phyloP scores from a whole-genome alignment of 92 coral and sea anemone species.

The Palythoa grandis region DNA sequence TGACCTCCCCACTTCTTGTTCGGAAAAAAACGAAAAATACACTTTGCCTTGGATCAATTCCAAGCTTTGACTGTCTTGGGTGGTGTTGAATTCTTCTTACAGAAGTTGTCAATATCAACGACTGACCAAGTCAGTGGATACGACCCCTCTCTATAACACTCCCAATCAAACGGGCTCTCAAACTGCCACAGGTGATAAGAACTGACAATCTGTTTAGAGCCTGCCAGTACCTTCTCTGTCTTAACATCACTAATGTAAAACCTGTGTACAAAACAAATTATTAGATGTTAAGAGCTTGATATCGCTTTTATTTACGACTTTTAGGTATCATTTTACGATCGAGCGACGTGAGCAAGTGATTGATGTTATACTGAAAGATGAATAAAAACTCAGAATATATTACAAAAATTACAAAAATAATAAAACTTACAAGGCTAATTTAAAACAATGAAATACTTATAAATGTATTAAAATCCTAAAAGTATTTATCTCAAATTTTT shows the following conservation, averaged over 20 bases:
- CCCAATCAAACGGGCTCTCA: conserved; percentile 51
- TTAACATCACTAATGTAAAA: conserved; percentile 37
- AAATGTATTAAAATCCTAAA: too few relatives aligned
- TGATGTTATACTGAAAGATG: too few relatives aligned
- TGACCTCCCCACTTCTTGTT: too few relatives aligned
- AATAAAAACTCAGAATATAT: too few relatives aligned
- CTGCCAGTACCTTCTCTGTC: conserved; percentile 32
- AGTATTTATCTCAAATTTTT: too few relatives aligned
- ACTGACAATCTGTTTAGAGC: conserved; percentile 24
- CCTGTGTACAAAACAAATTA: neutral
- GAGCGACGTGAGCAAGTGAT: too few relatives aligned
- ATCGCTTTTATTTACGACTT: too few relatives aligned
- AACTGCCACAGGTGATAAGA: conserved; percentile 50
- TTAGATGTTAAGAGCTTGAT: neutral
- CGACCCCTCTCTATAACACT: conserved; percentile 31
- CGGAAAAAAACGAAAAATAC: too few relatives aligned
- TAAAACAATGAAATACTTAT: too few relatives aligned
- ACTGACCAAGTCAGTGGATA: conserved; percentile 47
- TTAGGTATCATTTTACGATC: too few relatives aligned
- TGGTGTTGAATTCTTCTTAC: conserved; percentile 25
- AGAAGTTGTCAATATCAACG: conserved; percentile 40
- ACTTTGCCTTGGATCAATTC: neutral
- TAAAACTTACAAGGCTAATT: too few relatives aligned
- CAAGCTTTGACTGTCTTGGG: conserved; percentile 40
- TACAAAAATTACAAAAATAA: too few relatives aligned